phyloP scores from a whole-genome alignment of 2,888 invertebrate genomes.

The Cataglyphis albicans region DNA sequence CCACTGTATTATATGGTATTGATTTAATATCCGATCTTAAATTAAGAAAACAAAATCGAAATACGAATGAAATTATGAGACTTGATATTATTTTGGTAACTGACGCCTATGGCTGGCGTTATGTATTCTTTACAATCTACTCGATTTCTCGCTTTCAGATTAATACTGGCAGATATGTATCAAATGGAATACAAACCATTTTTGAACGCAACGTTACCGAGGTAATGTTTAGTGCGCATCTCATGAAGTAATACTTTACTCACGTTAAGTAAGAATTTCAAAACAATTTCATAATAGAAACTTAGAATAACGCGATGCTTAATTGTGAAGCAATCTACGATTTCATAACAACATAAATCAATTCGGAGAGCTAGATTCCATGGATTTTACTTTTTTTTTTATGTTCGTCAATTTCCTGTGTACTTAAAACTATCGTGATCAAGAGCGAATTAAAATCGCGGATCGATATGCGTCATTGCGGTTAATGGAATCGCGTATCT shows the following conservation, averaged over 20 bases:
- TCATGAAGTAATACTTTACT: slow-evolving; percentile 18
- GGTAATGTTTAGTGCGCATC: not conserved
- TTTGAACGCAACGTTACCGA: slow-evolving; percentile 18
- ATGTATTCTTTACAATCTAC: slow-evolving; percentile 23
- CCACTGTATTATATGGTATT: not conserved
- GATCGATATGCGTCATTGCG: not conserved
- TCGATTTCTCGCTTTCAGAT: slow-evolving; percentile 35
- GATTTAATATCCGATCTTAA: not conserved
- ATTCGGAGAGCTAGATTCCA: not conserved
- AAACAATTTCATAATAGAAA: slow-evolving; percentile 8
- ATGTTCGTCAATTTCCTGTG: slow-evolving; percentile 1
- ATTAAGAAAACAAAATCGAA: not conserved
- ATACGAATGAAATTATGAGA: not conserved
- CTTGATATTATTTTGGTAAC: not conserved
- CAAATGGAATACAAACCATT: slow-evolving; percentile 16
- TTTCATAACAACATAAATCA: slow-evolving; percentile 15
- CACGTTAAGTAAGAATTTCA: slow-evolving; percentile 32
- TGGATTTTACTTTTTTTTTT: not conserved
- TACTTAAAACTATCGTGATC: not conserved
- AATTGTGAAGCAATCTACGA: slow-evolving; percentile 7
- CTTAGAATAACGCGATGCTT: slow-evolving; percentile 7
- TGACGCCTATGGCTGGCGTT: slow-evolving; percentile 22
- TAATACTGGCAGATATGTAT: slow-evolving; percentile 8
- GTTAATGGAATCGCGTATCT: slow-evolving; percentile 39
- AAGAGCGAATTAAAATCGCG: slow-evolving; percentile 12